phyloP scores from a whole-genome alignment of 2,797 vertebrate species.

The Enteromius fasciolatus region DNA sequence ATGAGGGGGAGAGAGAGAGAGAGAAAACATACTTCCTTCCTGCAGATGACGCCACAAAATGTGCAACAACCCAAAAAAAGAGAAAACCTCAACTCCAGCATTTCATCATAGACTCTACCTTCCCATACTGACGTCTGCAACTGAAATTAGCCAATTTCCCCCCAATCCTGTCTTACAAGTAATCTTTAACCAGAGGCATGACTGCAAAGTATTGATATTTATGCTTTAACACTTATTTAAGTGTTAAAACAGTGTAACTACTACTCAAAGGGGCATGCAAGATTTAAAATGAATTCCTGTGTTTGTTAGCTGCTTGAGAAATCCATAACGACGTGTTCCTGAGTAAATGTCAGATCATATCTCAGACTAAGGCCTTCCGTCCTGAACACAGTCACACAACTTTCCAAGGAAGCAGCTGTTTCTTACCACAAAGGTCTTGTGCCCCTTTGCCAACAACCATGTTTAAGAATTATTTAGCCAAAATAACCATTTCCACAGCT shows the following conservation, averaged over 20 bases:
- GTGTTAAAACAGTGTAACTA: neutral
- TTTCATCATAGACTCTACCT: constrained; percentile 22
- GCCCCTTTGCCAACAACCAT: constrained; percentile 2
- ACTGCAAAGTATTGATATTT: neutral
- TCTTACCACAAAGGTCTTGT: constrained; percentile 7
- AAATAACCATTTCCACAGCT: constrained; percentile 24
- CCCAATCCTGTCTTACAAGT: neutral
- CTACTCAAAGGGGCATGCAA: neutral
- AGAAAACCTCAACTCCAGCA: constrained; percentile 30
- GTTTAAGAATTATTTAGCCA: neutral
- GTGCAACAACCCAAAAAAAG: constrained; percentile 67
- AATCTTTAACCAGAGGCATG: neutral
- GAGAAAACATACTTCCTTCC: constrained; percentile 58
- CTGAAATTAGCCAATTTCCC: neutral
- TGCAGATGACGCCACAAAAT: constrained; percentile 47
- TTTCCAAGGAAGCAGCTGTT: constrained; percentile 39
- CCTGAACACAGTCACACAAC: neutral
- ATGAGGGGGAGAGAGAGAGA: constrained; percentile 6
- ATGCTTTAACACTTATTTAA: neutral
- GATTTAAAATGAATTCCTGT: constrained; percentile 12
- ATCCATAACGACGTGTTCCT: constrained; percentile 26
- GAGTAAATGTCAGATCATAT: constrained; percentile 33
- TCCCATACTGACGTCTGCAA: neutral
- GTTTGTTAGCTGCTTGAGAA: constrained; percentile 24
- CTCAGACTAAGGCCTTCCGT: constrained; percentile 34